A percentile compares a stretch with the other conserved stretches of the same genome.
phyloP scores from a whole-genome alignment of 1,140 invertebrate species.

The Palaemon carinicauda region DNA sequence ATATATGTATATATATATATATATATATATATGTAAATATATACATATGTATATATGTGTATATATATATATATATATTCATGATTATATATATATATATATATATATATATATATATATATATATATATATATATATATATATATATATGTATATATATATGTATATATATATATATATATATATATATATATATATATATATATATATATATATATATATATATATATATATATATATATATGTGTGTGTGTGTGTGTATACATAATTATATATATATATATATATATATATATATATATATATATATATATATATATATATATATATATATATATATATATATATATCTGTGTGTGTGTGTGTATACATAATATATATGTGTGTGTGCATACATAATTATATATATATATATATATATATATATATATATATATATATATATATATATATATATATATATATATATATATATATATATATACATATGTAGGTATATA shows the following conservation, averaged over 20 bases:
- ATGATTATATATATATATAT: neutral
- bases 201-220: neutral
- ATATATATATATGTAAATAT: neutral
- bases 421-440: neutral
- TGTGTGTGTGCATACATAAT: neutral
- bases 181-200: neutral
- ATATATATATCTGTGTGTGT: neutral
- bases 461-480: neutral
- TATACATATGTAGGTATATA: neutral
- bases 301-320: slow-evolving; percentile 1
- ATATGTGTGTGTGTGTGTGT: neutral
- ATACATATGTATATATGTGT: neutral
- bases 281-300: neutral
- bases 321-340: neutral
- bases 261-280: neutral
- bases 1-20: neutral
- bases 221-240: neutral
- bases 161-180: neutral
- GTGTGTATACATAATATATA: neutral
- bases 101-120: neutral
- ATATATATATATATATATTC: neutral
- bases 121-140: neutral
- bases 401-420: no score
- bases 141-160: neutral
- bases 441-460: neutral